These are phyloP conservation scores for Ips typographus DNA, from an alignment of 1,140 invertebrate species.

Conservation along the genomic window DNA sequence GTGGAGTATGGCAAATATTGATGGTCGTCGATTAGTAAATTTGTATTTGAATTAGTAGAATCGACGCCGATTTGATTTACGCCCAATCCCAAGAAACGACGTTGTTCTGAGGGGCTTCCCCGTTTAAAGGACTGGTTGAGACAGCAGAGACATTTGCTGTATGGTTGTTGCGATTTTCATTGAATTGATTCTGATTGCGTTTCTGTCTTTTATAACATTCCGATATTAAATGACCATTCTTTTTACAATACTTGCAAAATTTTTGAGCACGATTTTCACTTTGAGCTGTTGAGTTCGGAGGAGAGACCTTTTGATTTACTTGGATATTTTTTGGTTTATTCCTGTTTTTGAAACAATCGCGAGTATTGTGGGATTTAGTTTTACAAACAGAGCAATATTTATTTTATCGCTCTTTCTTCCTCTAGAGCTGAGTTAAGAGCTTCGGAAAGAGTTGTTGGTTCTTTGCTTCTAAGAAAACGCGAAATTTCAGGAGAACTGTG, in stretches of 20 bases:
- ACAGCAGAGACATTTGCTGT: neutral
- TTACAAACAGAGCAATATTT: neutral
- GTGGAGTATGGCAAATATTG: no score
- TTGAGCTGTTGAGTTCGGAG: neutral
- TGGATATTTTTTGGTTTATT: slow-evolving; percentile 1
- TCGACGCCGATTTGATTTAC: slow-evolving; percentile 15
- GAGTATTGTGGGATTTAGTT: neutral
- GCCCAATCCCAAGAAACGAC: slow-evolving; percentile 16
- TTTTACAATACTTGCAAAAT: slow-evolving; percentile 37
- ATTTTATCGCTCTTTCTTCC: slow-evolving; percentile 21
- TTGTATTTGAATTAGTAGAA: neutral
- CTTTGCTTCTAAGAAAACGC: slow-evolving; percentile 8
- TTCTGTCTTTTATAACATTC: slow-evolving; percentile 32
- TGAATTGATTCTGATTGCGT: neutral
- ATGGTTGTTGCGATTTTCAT: neutral
- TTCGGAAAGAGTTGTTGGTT: slow-evolving; percentile 17
- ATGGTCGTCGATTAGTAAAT: neutral
- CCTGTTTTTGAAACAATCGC: slow-evolving; percentile 1
- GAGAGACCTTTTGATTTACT: neutral
- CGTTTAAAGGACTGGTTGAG: slow-evolving; percentile 29
- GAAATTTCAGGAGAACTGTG: slow-evolving; percentile 32
- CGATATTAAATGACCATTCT: slow-evolving; percentile 34
- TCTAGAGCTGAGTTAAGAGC: slow-evolving; percentile 21
- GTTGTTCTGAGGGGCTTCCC: slow-evolving; percentile 8
- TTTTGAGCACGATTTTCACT: slow-evolving; percentile 15